phyloP scores from a whole-genome alignment of 2,113 vertebrate species.

The Austrofundulus limnaeus region DNA sequence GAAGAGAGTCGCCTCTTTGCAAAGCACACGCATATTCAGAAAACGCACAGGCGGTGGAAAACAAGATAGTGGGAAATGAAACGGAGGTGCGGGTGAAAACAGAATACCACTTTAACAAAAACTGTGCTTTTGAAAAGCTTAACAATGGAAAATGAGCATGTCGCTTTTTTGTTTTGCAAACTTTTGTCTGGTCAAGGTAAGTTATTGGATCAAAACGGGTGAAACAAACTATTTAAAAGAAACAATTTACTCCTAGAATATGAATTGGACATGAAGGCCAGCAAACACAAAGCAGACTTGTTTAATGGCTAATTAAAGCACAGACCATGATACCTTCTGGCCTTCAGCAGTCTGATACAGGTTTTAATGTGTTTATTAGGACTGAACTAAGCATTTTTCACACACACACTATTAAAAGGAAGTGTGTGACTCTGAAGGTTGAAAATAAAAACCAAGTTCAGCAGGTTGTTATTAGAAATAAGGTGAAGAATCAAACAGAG shows the following conservation, averaged over 20 bases:
- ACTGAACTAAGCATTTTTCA: conserved; percentile 20
- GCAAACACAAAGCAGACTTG: conserved; percentile 12
- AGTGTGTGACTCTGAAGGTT: conserved; percentile 25
- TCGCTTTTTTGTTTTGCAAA: conserved; percentile 5
- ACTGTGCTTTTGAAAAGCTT: conserved; percentile 11
- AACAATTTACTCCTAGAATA: conserved; percentile 16
- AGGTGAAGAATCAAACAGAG: conserved; percentile 38
- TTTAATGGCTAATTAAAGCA: conserved; percentile 3
- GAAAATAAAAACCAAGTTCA: conserved; percentile 16
- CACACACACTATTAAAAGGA: conserved; percentile 25
- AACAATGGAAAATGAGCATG: conserved; percentile 11
- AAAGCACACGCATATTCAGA: conserved; percentile 31
- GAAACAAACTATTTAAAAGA: conserved; percentile 8
- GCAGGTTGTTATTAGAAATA: conserved; percentile 43
- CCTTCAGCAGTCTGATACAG: conserved; percentile 5
- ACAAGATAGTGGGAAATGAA: conserved; percentile 9
- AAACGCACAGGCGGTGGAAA: conserved; percentile 12
- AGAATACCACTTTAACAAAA: conserved; percentile 14
- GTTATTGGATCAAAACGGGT: conserved; percentile 20
- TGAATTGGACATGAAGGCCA: neutral
- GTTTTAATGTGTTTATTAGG: conserved; percentile 1
- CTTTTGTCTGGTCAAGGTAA: conserved; percentile 12
- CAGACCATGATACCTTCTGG: neutral
- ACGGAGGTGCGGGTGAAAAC: conserved; percentile 25
- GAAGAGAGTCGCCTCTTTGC: conserved; percentile 15